phyloP scores from a whole-genome alignment of 2,888 invertebrate genomes.

The Cephus pygmeus region DNA sequence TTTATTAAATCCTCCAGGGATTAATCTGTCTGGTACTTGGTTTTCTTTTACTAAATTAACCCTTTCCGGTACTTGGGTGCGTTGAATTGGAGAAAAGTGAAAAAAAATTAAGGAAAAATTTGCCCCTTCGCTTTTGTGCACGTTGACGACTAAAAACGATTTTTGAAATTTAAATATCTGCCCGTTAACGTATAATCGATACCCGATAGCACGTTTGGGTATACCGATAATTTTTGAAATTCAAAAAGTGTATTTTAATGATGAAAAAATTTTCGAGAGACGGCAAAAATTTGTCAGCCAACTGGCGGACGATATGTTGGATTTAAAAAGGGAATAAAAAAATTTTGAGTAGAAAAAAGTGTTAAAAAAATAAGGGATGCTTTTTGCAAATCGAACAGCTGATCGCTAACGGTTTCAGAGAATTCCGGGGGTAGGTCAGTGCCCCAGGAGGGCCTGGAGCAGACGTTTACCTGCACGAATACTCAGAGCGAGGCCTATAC shows the following conservation, averaged over 20 bases:
- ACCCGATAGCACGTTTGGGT: too few species aligned
- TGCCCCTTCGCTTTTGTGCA: too few species aligned
- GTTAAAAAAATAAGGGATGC: not conserved
- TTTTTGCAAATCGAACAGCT: constrained; percentile 44
- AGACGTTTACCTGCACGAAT: constrained; percentile 12
- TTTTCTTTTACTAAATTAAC: not conserved
- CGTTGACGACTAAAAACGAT: too few species aligned
- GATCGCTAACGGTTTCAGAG: constrained; percentile 55
- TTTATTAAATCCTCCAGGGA: not conserved
- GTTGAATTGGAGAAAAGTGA: too few species aligned
- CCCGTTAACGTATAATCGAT: too few species aligned
- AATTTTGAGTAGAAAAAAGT: not conserved
- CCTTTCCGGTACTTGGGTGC: not conserved
- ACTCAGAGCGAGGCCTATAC: not conserved
- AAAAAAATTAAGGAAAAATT: too few species aligned
- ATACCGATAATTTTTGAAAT: too few species aligned
- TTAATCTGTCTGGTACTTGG: not conserved
- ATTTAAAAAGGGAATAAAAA: not conserved
- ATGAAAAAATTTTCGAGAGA: not conserved
- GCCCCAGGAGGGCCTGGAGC: constrained; percentile 47
- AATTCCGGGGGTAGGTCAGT: constrained; percentile 61
- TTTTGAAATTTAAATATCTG: too few species aligned
- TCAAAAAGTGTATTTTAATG: too few species aligned
- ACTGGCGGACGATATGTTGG: not conserved
- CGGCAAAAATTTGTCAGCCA: not conserved